Conservation (phyloP, 2,113 vertebrate species). For the Hystrix cristata region DNA sequence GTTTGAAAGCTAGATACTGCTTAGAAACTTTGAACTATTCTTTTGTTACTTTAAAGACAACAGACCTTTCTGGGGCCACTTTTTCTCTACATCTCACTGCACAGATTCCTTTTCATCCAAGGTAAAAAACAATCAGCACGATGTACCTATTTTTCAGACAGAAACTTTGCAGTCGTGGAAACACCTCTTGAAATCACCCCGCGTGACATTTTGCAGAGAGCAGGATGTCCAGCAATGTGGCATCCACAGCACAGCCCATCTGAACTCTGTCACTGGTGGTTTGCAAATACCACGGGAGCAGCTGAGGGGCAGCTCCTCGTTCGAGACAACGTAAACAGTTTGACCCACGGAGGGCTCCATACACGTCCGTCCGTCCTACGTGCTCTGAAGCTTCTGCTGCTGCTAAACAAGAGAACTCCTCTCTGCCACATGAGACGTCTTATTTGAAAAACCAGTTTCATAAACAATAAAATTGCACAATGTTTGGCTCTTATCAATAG, state of each 20-base stretch:
- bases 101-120: constrained; percentile 13
- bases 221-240: background rate
- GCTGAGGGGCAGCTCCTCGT: background rate
- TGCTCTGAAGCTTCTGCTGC: background rate
- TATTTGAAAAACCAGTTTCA: constrained; percentile 53
- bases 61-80: background rate
- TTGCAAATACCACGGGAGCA: constrained; percentile 34
- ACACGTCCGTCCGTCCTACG: background rate
- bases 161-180: constrained; percentile 54
- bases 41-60: constrained; percentile 50
- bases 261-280: constrained; percentile 46
- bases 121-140: background rate
- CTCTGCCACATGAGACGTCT: constrained; percentile 7
- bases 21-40: constrained; percentile 36
- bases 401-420: background rate
- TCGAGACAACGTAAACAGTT: background rate
- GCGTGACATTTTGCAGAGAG: constrained; percentile 18
- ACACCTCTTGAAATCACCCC: constrained; percentile 43
- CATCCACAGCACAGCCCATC: background rate
- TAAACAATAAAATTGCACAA: constrained; percentile 60
- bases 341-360: background rate
- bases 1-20: constrained; percentile 33
- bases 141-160: constrained; percentile 50
- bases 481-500: background rate
- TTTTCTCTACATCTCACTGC: constrained; percentile 28